Conservation (phyloP, 2,888 invertebrate species). For the Xylota segnis region DNA sequence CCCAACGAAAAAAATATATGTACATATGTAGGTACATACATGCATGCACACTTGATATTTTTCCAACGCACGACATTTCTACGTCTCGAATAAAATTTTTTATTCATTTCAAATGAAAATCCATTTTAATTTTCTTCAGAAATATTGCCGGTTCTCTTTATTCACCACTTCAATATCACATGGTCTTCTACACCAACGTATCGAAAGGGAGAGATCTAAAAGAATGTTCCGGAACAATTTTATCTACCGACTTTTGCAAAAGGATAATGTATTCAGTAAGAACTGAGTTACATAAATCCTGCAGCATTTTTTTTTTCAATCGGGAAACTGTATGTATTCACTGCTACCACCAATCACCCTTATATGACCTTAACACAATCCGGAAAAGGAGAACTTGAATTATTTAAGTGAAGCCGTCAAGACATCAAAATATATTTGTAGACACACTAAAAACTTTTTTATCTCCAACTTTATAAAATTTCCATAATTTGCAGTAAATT, state of each 20-base stretch:
- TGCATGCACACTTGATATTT: slow-evolving; percentile 26
- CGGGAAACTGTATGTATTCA: slow-evolving; percentile 42
- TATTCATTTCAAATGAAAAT: slow-evolving; percentile 23
- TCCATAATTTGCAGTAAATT: neutral
- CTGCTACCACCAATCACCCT: slow-evolving; percentile 21
- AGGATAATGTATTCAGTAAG: slow-evolving; percentile 56
- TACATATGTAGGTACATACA: slow-evolving; percentile 28
- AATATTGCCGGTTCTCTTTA: slow-evolving; percentile 20
- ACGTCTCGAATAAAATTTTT: slow-evolving; percentile 31
- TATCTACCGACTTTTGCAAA: slow-evolving; percentile 11
- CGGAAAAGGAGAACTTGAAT: slow-evolving; percentile 12
- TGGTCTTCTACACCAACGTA: slow-evolving; percentile 9
- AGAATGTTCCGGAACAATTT: slow-evolving; percentile 63
- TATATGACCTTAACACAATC: slow-evolving; percentile 47
- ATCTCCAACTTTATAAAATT: slow-evolving; percentile 6
- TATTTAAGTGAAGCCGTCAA: slow-evolving; percentile 1
- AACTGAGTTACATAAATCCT: slow-evolving; percentile 62
- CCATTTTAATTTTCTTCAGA: slow-evolving; percentile 18
- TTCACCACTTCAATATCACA: slow-evolving; percentile 20
- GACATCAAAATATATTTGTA: neutral
- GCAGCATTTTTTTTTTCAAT: slow-evolving; percentile 17
- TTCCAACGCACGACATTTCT: slow-evolving; percentile 43
- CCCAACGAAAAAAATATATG: slow-evolving; percentile 9
- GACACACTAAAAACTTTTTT: slow-evolving; percentile 9
- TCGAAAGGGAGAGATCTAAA: slow-evolving; percentile 32